Percentiles rank a stretch among this genome's conserved stretches.
phyloP scores from a whole-genome alignment of 2,888 invertebrate species.

The Eupithecia insigniata region DNA sequence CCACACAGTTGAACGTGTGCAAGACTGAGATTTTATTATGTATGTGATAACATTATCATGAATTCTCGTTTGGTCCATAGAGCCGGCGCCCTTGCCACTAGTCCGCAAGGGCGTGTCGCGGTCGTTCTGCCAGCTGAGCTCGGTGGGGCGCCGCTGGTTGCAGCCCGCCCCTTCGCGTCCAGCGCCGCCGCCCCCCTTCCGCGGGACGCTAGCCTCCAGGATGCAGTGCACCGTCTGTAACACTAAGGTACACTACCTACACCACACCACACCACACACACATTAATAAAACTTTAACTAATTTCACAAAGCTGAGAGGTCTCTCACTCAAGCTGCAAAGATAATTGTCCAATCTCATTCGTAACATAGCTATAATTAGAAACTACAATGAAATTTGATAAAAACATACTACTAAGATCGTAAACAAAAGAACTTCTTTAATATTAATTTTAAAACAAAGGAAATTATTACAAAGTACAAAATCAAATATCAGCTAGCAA shows the following conservation, averaged over 20 bases:
- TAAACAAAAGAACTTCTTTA: no score
- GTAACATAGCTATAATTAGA: no score
- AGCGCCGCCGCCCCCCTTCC: conserved; percentile 73
- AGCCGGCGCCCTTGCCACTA: conserved; percentile 61
- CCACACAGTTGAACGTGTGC: no score
- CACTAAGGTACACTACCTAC: conserved; percentile 61
- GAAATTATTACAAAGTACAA: no score
- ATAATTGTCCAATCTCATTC: no score
- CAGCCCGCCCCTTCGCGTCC: conserved; percentile 65
- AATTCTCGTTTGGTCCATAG: conserved; percentile 37
- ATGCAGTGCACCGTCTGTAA: conserved; percentile 78
- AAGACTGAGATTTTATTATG: background rate
- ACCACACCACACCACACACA: background rate
- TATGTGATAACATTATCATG: background rate
- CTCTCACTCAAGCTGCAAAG: no score
- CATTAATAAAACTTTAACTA: background rate
- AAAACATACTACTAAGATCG: no score
- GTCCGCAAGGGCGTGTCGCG: conserved; percentile 76
- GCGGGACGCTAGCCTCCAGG: conserved; percentile 75
- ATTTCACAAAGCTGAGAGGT: no score
- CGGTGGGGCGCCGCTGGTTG: conserved; percentile 75
- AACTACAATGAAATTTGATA: no score
- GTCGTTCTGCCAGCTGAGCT: conserved; percentile 79
- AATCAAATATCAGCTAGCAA: no score
- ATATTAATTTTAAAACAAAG: no score